Conservation (phyloP, 1,140 invertebrate genomes). For the Drosophila nikananu region DNA sequence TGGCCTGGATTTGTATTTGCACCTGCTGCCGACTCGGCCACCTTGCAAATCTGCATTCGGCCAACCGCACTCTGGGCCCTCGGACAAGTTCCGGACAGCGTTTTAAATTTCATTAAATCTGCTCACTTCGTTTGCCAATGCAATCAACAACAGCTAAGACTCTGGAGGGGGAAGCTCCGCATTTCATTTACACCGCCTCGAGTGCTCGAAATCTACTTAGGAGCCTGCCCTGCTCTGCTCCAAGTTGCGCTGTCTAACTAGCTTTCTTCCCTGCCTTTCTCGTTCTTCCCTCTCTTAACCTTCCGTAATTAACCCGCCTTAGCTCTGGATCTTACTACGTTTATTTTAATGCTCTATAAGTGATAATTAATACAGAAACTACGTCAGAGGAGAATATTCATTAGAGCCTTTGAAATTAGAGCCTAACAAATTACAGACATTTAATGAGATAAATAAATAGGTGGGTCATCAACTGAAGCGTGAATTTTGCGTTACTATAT, state of each 20-base stretch:
- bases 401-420: neutral
- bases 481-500: neutral
- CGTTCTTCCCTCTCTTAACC: slow-evolving; percentile 44
- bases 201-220: slow-evolving; percentile 78
- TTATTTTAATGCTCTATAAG: slow-evolving; percentile 18
- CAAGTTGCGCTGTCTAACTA: slow-evolving; percentile 26
- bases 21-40: slow-evolving; percentile 13
- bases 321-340: slow-evolving; percentile 19
- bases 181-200: slow-evolving; percentile 78
- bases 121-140: slow-evolving; percentile 83
- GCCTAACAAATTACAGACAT: neutral
- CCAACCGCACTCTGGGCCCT: slow-evolving; percentile 42
- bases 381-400: neutral
- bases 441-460: neutral
- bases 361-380: neutral
- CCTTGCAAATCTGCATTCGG: slow-evolving; percentile 52
- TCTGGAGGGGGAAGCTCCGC: slow-evolving; percentile 43
- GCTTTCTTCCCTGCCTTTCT: neutral
- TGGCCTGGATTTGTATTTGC: slow-evolving; percentile 14
- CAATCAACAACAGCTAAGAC: slow-evolving; percentile 69
- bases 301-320: slow-evolving; percentile 73
- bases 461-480: neutral
- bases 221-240: slow-evolving; percentile 20
- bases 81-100: slow-evolving; percentile 53
- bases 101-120: slow-evolving; percentile 83